Base-by-base conservation (phyloP, 2,797 vertebrate species). In the Melanitta fusca region DNA sequence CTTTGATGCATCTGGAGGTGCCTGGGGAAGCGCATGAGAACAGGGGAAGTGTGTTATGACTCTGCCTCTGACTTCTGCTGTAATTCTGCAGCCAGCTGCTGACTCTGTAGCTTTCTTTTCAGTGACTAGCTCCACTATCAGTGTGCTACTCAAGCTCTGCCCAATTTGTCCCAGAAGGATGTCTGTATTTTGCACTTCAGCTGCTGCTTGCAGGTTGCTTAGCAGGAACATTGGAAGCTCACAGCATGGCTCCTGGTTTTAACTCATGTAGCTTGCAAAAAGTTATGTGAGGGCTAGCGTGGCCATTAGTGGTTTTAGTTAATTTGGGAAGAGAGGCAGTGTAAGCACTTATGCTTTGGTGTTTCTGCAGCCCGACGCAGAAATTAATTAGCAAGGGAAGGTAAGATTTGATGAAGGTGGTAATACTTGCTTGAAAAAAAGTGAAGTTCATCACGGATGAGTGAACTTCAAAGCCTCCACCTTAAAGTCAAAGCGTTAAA, bases 161-260 rank as follows among this genome's bases (percentile, higher is more conserved):
- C 45, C 74, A 54, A 2, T 66, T 87, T 91, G 78, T 91, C 74
- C 61, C 57, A 68, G 49, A 65, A 57, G 54, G 80, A 80, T 68
- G 71, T 86, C 80, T 95, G 49, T 88, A 22, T 86, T 86, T 80
- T 87, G 80, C 53, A 73, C 78, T 65, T 88, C 66, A 71, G 62
- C 88, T 85, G 71, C 83, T 80, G 66, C 80, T 86, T 61, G 66
- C 60, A 58, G 57, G 74, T 89, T 96, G 69, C 71, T 88, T 77
- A 41, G 60, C 9, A 12, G 41, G 68, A 25, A 18, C 8, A 5
- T n/a, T 82, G 39, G 54, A 83, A 70, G 47, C 53, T 80, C 41
- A 4, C 19, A 58, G 77, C 0, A 0, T 60, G 85, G 32, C 64
- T 88, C 20, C 60, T 75, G 14, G 62, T 77, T 88, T 90, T 64